phyloP scores from a whole-genome alignment of 92 coral and sea anemone genomes.

The Porites rus region DNA sequence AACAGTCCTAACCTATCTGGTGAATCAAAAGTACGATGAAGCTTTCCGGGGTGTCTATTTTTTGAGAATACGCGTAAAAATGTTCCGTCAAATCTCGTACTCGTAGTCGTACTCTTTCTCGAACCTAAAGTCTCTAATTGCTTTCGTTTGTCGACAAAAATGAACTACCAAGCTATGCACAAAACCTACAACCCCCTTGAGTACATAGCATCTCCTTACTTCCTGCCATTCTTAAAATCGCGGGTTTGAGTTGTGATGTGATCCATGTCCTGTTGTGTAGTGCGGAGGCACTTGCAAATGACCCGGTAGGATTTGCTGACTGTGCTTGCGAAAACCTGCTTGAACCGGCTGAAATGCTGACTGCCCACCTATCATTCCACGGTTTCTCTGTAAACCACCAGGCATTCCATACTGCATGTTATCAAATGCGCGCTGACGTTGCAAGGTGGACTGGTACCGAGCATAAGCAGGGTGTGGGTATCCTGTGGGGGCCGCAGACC shows the following conservation, averaged over 20 bases:
- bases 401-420: slow-evolving; percentile 74
- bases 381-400: slow-evolving; percentile 70
- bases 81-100: too few species aligned
- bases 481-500: slow-evolving; percentile 29
- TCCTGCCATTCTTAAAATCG: slow-evolving; percentile 59
- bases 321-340: slow-evolving; percentile 63
- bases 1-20: too few species aligned
- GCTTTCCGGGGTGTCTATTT: too few species aligned
- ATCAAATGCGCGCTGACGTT: slow-evolving; percentile 87
- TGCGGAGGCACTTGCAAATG: slow-evolving; percentile 86
- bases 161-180: background rate
- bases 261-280: slow-evolving; percentile 63
- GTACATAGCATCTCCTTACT: background rate
- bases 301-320: slow-evolving; percentile 63
- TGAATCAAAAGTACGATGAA: too few species aligned
- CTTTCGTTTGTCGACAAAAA: too few species aligned
- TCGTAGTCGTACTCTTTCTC: too few species aligned
- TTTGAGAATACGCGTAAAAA: too few species aligned
- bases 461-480: slow-evolving; percentile 75
- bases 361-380: slow-evolving; percentile 59
- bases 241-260: slow-evolving; percentile 87
- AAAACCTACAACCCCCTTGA: background rate
- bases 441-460: slow-evolving; percentile 85
- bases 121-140: too few species aligned
- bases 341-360: slow-evolving; percentile 88